These are phyloP conservation scores for Mystacornis crossleyi DNA, from an alignment of 2,113 vertebrate genomes.

Conservation along the genomic window DNA sequence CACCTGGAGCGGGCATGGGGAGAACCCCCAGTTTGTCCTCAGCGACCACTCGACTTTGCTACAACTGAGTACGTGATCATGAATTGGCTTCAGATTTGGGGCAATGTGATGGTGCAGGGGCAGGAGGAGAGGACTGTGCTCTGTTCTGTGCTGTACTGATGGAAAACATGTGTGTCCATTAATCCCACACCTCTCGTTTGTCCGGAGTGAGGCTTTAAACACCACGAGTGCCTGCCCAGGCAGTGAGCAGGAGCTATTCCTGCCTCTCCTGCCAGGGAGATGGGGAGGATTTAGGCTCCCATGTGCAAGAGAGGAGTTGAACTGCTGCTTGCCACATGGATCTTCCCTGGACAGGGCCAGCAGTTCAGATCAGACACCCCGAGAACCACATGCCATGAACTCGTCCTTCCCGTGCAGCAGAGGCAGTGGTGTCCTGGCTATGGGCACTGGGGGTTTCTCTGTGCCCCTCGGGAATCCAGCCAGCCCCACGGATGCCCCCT, in stretches of 20 bases:
- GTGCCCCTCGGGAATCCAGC: neutral
- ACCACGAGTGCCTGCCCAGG: fast-evolving
- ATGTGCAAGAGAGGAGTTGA: fast-evolving
- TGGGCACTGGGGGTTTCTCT: neutral
- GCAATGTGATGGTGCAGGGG: fast-evolving
- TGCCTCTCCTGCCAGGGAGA: neutral
- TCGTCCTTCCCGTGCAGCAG: fast-evolving
- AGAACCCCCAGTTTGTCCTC: neutral
- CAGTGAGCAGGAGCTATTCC: neutral
- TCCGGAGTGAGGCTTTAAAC: neutral
- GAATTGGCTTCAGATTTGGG: fast-evolving
- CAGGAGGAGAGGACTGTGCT: neutral
- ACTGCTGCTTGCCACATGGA: neutral
- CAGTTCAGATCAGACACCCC: fast-evolving
- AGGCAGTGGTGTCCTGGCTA: neutral
- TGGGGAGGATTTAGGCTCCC: neutral
- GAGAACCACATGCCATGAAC: fast-evolving
- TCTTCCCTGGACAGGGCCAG: neutral
- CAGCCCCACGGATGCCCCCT: neutral
- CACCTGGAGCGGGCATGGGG: neutral
- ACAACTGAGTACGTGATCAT: fast-evolving
- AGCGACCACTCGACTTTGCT: fast-evolving
- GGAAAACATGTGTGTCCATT: fast-evolving
- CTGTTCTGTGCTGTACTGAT: neutral
- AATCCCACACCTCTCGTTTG: neutral